phyloP scores from a whole-genome alignment of 2,888 invertebrate species.

The Mimas tiliae region DNA sequence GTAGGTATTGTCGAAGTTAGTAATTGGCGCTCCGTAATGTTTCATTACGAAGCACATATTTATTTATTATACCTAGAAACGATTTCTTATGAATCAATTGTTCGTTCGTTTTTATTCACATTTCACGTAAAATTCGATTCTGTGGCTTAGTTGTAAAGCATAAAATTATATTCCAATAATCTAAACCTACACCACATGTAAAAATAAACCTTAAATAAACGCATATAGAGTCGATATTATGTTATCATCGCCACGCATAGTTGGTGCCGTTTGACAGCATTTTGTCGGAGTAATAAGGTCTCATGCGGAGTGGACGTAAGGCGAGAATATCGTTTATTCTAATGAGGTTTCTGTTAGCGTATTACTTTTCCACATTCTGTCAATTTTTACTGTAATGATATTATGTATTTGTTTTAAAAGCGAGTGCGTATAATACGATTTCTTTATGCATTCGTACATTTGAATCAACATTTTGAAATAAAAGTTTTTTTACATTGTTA shows the following conservation, averaged over 20 bases:
- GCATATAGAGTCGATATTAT: constrained; percentile 50
- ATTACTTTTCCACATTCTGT: constrained; percentile 21
- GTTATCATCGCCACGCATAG: constrained; percentile 36
- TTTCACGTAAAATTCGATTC: constrained; percentile 57
- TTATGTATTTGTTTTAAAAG: not conserved
- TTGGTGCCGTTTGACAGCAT: constrained; percentile 79
- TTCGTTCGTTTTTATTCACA: no score
- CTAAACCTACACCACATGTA: constrained; percentile 34
- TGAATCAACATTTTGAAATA: not conserved
- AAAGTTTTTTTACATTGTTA: constrained; percentile 52
- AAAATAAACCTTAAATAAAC: constrained; percentile 51
- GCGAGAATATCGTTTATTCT: constrained; percentile 85
- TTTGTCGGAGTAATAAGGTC: constrained; percentile 84
- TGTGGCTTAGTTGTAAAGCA: constrained; percentile 53
- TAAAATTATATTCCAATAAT: constrained; percentile 47
- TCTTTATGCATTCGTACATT: not conserved
- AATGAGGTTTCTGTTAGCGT: constrained; percentile 70
- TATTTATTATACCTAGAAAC: no score
- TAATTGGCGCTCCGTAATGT: no score
- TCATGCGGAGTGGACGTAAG: constrained; percentile 81
- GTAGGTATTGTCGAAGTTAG: no score
- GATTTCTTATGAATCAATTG: no score
- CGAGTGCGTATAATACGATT: no score
- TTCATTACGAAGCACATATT: no score
- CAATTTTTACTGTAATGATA: not conserved